Evolutionary conservation across 2,113 vertebrate genomes (phyloP).

Genomic region (Noturus placidus): DNA sequence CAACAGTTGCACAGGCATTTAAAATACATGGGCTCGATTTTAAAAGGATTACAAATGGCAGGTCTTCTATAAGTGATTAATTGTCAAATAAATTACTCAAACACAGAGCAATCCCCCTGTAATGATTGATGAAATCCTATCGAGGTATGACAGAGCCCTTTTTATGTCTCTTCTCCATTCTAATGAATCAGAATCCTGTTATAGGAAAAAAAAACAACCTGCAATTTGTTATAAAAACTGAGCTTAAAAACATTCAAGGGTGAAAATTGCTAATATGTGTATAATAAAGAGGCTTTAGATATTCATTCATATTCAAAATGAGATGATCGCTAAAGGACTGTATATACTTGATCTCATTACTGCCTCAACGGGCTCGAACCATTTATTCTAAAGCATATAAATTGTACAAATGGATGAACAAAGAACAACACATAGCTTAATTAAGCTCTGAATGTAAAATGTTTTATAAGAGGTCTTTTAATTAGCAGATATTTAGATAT

Average conservation of each 20-base stretch:
- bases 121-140: slow-evolving; percentile 58
- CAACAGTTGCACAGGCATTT: slow-evolving; percentile 53
- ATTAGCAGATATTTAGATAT: not conserved
- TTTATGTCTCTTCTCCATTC: slow-evolving; percentile 18
- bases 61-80: slow-evolving; percentile 55
- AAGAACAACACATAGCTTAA: not conserved
- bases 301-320: slow-evolving; percentile 22
- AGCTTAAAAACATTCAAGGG: slow-evolving; percentile 24
- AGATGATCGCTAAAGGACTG: slow-evolving; percentile 5
- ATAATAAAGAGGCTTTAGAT: slow-evolving; percentile 1
- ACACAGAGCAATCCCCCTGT: slow-evolving; percentile 55
- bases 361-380: not conserved
- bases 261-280: slow-evolving; percentile 29
- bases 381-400: not conserved
- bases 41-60: slow-evolving; percentile 44
- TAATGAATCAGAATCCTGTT: slow-evolving; percentile 35
- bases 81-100: slow-evolving; percentile 50
- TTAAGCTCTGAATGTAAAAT: not conserved
- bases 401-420: slow-evolving; percentile 13
- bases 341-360: not conserved
- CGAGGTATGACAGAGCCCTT: slow-evolving; percentile 34
- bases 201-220: not conserved
- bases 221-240: slow-evolving; percentile 8
- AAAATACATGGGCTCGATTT: slow-evolving; percentile 45
- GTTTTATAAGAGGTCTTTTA: slow-evolving; percentile 6